Conservation (phyloP, 2,113 vertebrate genomes). For the Antidorcas marsupialis region DNA sequence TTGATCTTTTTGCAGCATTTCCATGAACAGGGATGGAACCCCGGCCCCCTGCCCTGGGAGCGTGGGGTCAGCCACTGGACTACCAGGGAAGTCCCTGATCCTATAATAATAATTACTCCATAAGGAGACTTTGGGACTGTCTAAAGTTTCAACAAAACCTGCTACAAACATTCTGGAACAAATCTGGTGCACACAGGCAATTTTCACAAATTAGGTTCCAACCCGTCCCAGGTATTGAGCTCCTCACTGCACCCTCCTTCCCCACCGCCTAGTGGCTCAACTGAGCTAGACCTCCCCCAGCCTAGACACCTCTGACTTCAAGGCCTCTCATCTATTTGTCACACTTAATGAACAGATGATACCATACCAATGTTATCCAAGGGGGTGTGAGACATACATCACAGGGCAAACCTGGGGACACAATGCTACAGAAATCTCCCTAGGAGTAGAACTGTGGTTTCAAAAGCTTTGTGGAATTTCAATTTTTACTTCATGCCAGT, state of each 20-base stretch:
- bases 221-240: not conserved
- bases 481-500: not conserved
- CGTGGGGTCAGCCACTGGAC: not conserved
- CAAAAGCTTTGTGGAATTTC: not conserved
- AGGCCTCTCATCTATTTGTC: not conserved
- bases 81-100: not conserved
- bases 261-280: not conserved
- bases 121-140: not conserved
- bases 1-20: not conserved
- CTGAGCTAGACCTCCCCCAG: too few species aligned
- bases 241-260: not conserved
- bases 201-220: not conserved
- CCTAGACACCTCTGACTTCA: not conserved
- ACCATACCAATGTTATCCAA: not conserved
- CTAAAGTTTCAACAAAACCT: not conserved
- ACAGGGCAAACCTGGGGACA: not conserved
- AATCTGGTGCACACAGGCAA: not conserved
- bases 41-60: not conserved
- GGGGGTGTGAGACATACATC: not conserved
- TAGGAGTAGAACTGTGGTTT: not conserved
- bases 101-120: not conserved
- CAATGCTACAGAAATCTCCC: not conserved
- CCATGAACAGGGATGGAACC: not conserved
- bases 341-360: not conserved
- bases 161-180: not conserved